Evolutionary conservation across 2,888 invertebrate species (phyloP).

Genomic region (Erpobdella octoculata): DNA sequence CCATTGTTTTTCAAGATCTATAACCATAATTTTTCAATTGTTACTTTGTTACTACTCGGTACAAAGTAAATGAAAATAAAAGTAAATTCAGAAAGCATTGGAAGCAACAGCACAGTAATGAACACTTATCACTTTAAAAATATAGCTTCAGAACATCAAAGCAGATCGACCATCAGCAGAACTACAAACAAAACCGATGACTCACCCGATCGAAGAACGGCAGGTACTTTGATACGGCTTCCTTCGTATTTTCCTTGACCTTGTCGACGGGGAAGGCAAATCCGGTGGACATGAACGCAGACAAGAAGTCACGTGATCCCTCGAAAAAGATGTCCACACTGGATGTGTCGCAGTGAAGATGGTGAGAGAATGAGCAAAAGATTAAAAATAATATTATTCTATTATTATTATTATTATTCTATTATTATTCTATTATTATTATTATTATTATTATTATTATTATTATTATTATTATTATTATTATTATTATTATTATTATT

Average conservation of each 20-base stretch:
- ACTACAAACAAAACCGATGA: too few relatives aligned
- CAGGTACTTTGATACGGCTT: conserved; percentile 16
- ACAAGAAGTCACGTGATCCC: conserved; percentile 23
- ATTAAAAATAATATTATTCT: not conserved
- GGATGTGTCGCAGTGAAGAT: not conserved
- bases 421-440: not conserved
- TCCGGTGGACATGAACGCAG: conserved; percentile 16
- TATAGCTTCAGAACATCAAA: too few relatives aligned
- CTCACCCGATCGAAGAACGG: conserved; percentile 22
- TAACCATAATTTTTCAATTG: not conserved
- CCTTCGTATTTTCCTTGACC: conserved; percentile 5
- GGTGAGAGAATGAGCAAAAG: not conserved
- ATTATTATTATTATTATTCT: not conserved
- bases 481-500: too few relatives aligned
- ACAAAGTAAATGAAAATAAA: too few relatives aligned
- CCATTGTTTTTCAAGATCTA: conserved; percentile 7
- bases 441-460: too few relatives aligned
- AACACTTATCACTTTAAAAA: too few relatives aligned
- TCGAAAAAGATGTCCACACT: conserved; percentile 26
- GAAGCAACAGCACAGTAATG: too few relatives aligned
- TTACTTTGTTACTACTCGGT: too few relatives aligned
- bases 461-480: too few relatives aligned
- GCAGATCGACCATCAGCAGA: too few relatives aligned
- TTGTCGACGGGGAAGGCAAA: conserved; percentile 11
- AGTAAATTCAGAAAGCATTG: too few relatives aligned